These are phyloP conservation scores for Lethenteron reissneri DNA, from an alignment of 2,113 vertebrate species.

Conservation along the genomic window DNA sequence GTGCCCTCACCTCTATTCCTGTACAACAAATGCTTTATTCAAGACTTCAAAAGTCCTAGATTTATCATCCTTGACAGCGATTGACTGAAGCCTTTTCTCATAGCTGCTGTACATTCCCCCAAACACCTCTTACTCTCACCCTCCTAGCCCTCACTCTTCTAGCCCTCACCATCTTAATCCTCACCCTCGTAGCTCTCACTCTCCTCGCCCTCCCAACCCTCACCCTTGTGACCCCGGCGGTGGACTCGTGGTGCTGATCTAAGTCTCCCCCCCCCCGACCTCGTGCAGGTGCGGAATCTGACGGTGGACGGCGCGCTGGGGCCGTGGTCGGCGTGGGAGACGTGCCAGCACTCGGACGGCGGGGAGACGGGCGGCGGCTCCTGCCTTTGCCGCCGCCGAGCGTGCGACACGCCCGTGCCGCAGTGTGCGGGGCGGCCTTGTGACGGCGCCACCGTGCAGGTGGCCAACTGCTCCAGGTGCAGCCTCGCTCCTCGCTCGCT, in stretches of 20 bases:
- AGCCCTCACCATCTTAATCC: not conserved
- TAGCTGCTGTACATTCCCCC: no score
- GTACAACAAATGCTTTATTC: not conserved
- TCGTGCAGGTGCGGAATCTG: slow-evolving; percentile 51
- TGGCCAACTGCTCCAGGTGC: slow-evolving; percentile 87
- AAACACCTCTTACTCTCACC: no score
- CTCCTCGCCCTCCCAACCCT: slow-evolving; percentile 5
- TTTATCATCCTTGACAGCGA: not conserved
- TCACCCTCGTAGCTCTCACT: not conserved
- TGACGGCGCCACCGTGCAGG: slow-evolving; percentile 56
- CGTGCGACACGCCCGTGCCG: slow-evolving; percentile 54
- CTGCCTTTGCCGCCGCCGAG: slow-evolving; percentile 65
- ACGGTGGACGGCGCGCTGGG: slow-evolving; percentile 54
- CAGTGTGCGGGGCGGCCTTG: slow-evolving; percentile 60
- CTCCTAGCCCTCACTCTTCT: not conserved
- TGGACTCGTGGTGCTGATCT: no score
- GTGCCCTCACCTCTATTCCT: not conserved
- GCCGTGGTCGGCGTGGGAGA: slow-evolving; percentile 69
- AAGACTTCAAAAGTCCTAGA: not conserved
- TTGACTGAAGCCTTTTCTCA: not conserved
- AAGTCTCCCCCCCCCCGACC: slow-evolving; percentile 4
- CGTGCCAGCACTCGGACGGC: slow-evolving; percentile 61
- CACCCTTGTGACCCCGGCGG: not conserved
- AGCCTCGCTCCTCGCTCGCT: not conserved
- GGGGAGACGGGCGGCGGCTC: slow-evolving; percentile 58